A percentile compares a stretch with the other conserved stretches of the same genome.
Evolutionary conservation across 1,140 invertebrate genomes (phyloP).

Genomic region (Conus betulinus): DNA sequence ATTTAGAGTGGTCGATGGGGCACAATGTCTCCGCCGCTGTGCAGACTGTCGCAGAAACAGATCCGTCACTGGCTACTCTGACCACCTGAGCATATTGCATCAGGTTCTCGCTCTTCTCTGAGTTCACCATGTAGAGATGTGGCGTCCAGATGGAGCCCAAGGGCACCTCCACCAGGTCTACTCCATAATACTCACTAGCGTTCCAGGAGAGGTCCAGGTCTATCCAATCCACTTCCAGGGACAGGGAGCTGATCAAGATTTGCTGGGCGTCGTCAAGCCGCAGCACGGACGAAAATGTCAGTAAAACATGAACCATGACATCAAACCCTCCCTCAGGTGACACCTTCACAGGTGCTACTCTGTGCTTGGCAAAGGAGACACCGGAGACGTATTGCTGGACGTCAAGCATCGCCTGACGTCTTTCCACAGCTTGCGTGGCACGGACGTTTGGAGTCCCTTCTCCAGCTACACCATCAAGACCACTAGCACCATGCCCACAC

Average conservation of each 20-base stretch:
- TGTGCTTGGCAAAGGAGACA: not conserved
- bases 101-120: constrained; percentile 25
- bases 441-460: not conserved
- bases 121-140: constrained; percentile 78
- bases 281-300: not conserved
- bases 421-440: not conserved
- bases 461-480: not conserved
- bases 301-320: not conserved
- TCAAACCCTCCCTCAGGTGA: not conserved
- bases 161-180: constrained; percentile 75
- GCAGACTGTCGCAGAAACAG: constrained; percentile 55
- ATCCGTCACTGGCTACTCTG: not conserved
- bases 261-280: constrained; percentile 25
- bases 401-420: not conserved
- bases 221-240: constrained; percentile 68
- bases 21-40: constrained; percentile 80
- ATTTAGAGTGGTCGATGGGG: constrained; percentile 82
- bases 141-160: constrained; percentile 77
- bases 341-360: not conserved
- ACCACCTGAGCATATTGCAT: constrained; percentile 27
- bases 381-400: not conserved
- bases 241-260: constrained; percentile 39
- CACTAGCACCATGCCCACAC: no score
- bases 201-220: constrained; percentile 77
- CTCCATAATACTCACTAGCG: constrained; percentile 72